Base-by-base conservation (phyloP, 2,113 vertebrate species). In the Coryphaenoides rupestris region DNA sequence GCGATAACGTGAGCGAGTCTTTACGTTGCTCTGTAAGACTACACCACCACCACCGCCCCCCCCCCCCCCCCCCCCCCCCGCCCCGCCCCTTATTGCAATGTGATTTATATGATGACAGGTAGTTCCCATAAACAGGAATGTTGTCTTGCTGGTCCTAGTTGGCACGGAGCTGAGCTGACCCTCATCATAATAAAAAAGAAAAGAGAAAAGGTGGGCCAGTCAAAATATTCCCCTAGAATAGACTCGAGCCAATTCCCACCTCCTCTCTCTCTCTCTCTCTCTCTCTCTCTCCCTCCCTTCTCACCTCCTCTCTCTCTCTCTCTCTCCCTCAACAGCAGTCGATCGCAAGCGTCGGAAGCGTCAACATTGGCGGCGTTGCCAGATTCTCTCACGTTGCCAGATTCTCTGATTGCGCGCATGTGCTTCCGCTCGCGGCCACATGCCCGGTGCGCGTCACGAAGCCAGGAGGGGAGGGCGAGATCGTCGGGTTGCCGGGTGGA, bases 211-310 rank as follows among this genome's bases (percentile, higher is more conserved):
- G 22, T 45, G 15, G 28, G 53, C 60, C 59, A 71, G 66, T 65
- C 67, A 65, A 67, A 63, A 52, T 72, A 46, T 65, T 65, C 66
- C n/a, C 74, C 65, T 61, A 57, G 69, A 58, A 19, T 49, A 58
- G 73, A 63, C 69, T 73, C 45, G 46, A 62, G 21, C 65, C 63
- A 66, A 57, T 58, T 71, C 21, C 23, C 21, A 14, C 22, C 52
- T 62, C 63, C 66, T 40, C 49, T 58, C 50, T 21, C 21, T 13
- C n/a, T n/a, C n/a, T n/a, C n/a, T n/a, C n/a, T n/a, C n/a, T n/a
- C n/a, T n/a, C n/a, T n/a, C n/a, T n/a, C 14, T 13, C 45, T 45
- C 40, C 52, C 24, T 16, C 21, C 15, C 58, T 17, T 62, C 21
- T n/a, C 47, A n/a, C 40, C 57, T 45, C 47, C 33, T 52, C 19